Base-by-base conservation (phyloP, 2,797 vertebrate species). In the Squalus acanthias region DNA sequence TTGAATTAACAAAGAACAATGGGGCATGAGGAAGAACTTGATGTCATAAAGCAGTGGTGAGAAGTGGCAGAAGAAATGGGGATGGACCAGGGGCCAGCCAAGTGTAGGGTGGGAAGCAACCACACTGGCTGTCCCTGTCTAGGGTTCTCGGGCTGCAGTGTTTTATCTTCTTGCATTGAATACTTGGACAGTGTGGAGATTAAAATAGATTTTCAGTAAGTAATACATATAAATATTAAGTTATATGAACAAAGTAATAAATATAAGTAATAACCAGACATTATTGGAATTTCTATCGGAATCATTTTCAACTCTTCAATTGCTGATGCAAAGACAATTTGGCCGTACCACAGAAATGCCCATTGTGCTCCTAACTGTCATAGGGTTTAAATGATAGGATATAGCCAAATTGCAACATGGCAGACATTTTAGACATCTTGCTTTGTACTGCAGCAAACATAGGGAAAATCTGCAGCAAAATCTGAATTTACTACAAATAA, bases 1-100 rank as follows among this genome's bases (percentile, higher is more conserved):
- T 92, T 33, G 60, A 92, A 92, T n/a, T n/a, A 92, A 67, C 60
- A 60, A 91, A 91, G 57, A 91, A 10, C 33, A 67, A 92, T 92
- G 6, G 9, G 63, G 57, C 60, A 29, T 65, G 60, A n/a, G 33
- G 60, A 92, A 92, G 89, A 92, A 92, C 89, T 92, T 92, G 33
- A n/a, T 33, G 29, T 17, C 33, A 85, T 85, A 39, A 65, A 92
- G 89, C 29, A n/a, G 5, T 8, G 33, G 60, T 92, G 6, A 65
- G 33, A n/a, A n/a, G 60, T 39, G 17, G 6, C 60, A 67, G 89
- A 92, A 92, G 29, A n/a, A 22, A 92, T 65, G 33, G 33, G 33
- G 33, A 92, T 3, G 0, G n/a, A 65, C 33, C 6, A 67, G 15
- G 89, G n/a, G 17, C 20, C 46, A 1, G 20, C 46, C 60, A 92